phyloP scores from a whole-genome alignment of 1,140 invertebrate species.

The Leptinotarsa undecemlineata region DNA sequence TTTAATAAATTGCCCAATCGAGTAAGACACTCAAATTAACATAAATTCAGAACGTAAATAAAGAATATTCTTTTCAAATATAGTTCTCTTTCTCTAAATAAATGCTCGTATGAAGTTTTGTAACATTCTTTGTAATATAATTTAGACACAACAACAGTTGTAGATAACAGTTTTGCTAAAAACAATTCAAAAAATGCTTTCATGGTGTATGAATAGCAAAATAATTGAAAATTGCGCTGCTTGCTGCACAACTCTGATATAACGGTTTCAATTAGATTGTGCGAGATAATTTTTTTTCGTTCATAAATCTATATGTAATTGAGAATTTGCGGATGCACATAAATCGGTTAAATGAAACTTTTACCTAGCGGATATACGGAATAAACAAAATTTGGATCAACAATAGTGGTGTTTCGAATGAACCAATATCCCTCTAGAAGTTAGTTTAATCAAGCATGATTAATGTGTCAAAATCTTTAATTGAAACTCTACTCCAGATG shows the following conservation, averaged over 20 bases:
- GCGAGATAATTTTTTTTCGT: neutral
- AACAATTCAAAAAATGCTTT: neutral
- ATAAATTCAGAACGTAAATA: no score
- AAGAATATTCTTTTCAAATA: no score
- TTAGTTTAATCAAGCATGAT: conserved; percentile 1
- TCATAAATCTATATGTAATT: neutral
- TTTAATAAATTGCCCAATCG: no score
- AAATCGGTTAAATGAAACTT: neutral
- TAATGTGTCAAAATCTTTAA: neutral
- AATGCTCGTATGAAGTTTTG: no score
- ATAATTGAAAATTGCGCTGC: neutral
- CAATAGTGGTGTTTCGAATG: neutral
- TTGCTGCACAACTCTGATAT: neutral
- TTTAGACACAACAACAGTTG: no score
- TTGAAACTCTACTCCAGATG: neutral
- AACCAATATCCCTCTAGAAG: neutral
- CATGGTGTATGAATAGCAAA: neutral
- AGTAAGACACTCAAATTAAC: no score
- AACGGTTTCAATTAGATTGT: neutral
- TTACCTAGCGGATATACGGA: conserved; percentile 1
- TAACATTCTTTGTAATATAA: no score
- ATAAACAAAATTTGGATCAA: neutral
- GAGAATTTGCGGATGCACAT: neutral
- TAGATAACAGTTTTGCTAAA: no score
- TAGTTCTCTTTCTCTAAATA: no score